Evolutionary conservation across 2,888 invertebrate genomes (phyloP), one percentile per base, ranked within the genome.

Genomic region (Coenonympha arcania): DNA sequence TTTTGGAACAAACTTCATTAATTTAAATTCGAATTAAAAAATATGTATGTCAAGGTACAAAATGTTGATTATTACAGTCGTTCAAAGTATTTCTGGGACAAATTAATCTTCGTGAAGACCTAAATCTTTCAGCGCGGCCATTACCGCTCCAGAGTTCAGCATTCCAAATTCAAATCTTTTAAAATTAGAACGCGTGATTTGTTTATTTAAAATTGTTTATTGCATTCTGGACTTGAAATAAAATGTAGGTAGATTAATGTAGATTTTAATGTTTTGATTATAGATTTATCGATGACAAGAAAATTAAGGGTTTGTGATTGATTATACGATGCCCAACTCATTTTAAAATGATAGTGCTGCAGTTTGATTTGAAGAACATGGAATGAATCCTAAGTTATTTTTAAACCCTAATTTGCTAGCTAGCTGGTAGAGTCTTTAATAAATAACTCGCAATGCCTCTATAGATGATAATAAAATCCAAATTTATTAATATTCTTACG

Each of bases 101-200:
- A 44, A 44, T 44, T 33, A 44, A 44, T 44, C 44, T 34, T 24
- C 6, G 44, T 34, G 16, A 20, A 24, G 11, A 34, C 44, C 22
- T 44, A 44, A 44, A 44, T 44, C 44, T 44, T 15, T 44, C 34
- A 26, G 22, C 44, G 22, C 6, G 1, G 5, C 33, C 44, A 44
- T 44, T 44, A 44, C 18, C 44, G 34, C 16, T 20, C 8, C 43
- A 33, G 33, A 44, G n/a, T n/a, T n/a, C 44, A n/a, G n/a, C 39
- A 31, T 44, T 34, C 34, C n/a, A 24, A 34, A 34, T 34, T 24
- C n/a, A 24, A 34, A 34, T 18, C 34, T 9, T 33, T 33, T 24
- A 44, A 44, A 33, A 34, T 33, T 44, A 24, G 44, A 44, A 33
- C 24, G 18, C 43, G 43, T 44, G 13, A 33, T 44, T 44, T 24